A percentile compares a stretch with the other conserved stretches of the same genome.
Conservation (phyloP, 2,888 invertebrate species). For the Antheraea assamensis region DNA sequence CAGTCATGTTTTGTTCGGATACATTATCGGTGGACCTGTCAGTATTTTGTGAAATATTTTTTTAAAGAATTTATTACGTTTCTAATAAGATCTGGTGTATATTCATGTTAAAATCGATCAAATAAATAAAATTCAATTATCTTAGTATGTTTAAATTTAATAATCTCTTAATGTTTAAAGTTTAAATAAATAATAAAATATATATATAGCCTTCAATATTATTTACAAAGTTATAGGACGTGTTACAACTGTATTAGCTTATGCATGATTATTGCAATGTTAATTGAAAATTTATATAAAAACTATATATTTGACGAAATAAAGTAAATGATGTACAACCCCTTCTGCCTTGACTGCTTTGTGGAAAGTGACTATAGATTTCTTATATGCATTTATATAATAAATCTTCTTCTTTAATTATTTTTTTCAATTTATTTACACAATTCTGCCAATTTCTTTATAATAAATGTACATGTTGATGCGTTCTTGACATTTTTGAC, state of each 20-base stretch:
- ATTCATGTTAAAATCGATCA: conserved; percentile 21
- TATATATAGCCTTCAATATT: conserved; percentile 34
- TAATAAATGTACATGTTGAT: conserved; percentile 18
- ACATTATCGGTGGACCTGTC: conserved; percentile 33
- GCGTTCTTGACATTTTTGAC: conserved; percentile 16
- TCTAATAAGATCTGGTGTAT: conserved; percentile 40
- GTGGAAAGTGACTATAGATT: conserved; percentile 38
- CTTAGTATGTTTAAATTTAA: conserved; percentile 19
- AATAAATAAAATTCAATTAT: conserved; percentile 16
- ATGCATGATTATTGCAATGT: conserved; percentile 40
- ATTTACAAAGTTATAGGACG: conserved; percentile 27
- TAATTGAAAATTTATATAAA: not conserved
- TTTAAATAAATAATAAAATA: not conserved
- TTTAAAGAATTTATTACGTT: conserved; percentile 62
- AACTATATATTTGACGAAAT: conserved; percentile 35
- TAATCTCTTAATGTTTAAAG: conserved; percentile 22
- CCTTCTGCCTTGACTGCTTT: conserved; percentile 60
- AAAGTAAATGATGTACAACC: conserved; percentile 53
- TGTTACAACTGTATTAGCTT: conserved; percentile 53
- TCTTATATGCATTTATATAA: conserved; percentile 18
- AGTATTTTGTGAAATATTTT: conserved; percentile 46
- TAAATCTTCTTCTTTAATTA: too few species aligned
- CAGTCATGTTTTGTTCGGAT: conserved; percentile 30
- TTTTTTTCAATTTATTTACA: too few species aligned
- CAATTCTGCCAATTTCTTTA: conserved; percentile 13